Conservation (phyloP, 2,797 vertebrate genomes). For the Passerculus sandwichensis region DNA sequence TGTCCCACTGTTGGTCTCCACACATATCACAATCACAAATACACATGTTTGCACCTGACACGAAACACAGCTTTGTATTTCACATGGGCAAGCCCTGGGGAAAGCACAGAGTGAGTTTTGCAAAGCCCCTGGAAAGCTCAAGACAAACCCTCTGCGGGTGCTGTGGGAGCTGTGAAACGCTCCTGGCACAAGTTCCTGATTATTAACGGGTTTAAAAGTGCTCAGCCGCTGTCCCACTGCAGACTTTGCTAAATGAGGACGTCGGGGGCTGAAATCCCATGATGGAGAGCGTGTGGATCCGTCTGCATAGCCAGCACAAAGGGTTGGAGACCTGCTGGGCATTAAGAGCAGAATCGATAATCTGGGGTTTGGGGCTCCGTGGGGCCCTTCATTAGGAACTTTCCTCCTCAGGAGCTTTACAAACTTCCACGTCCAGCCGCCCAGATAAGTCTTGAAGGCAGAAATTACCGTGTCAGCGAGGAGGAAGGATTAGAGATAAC, state of each 20-base stretch:
- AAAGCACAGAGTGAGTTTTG: not conserved
- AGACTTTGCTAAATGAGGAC: not conserved
- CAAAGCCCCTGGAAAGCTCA: not conserved
- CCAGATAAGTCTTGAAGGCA: not conserved
- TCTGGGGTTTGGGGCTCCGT: constrained; percentile 27
- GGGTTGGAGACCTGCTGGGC: not conserved
- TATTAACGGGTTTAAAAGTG: not conserved
- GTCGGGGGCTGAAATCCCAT: fast-evolving
- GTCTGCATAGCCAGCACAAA: fast-evolving
- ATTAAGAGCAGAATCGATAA: constrained; percentile 46
- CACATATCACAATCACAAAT: no score
- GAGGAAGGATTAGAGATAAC: constrained; percentile 62
- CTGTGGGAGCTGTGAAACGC: fast-evolving
- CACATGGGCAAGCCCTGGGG: fast-evolving
- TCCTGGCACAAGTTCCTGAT: not conserved
- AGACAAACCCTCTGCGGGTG: not conserved
- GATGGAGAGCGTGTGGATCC: not conserved
- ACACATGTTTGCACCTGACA: no score
- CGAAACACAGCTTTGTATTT: no score
- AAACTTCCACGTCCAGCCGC: constrained; percentile 46
- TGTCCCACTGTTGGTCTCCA: no score
- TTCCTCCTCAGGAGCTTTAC: constrained; percentile 45
- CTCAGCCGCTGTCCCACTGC: not conserved
- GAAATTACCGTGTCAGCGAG: constrained; percentile 60
- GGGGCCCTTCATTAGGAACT: constrained; percentile 55